These are phyloP conservation scores for Stenodema calcarata DNA, from an alignment of 2,888 invertebrate genomes.

Conservation along the genomic window DNA sequence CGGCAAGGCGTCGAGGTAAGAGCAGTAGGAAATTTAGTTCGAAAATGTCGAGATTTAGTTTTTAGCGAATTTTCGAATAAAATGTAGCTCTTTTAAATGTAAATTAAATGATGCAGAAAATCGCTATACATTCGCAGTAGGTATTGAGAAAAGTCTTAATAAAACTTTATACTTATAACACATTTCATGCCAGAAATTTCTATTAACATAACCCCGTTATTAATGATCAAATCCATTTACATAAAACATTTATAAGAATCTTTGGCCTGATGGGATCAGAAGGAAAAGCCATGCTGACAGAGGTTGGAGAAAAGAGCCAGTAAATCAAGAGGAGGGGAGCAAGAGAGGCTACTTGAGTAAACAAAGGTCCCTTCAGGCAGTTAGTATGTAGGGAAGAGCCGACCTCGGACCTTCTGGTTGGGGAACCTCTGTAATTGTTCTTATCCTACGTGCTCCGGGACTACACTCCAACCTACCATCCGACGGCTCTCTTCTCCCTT, in stretches of 20 bases:
- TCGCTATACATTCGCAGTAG: too few relatives aligned
- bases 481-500: not conserved
- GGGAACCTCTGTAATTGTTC: constrained; percentile 39
- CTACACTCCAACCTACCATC: not conserved
- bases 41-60: too few relatives aligned
- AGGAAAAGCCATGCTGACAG: not conserved
- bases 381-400: constrained; percentile 10
- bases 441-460: constrained; percentile 35
- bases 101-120: too few relatives aligned
- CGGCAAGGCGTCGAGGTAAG: too few relatives aligned
- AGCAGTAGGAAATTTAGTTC: too few relatives aligned
- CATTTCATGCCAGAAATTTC: too few relatives aligned
- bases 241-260: not conserved
- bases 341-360: constrained; percentile 39
- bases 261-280: not conserved
- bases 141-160: too few relatives aligned
- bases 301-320: not conserved
- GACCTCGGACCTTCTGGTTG: constrained; percentile 25
- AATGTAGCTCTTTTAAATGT: too few relatives aligned
- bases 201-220: too few relatives aligned
- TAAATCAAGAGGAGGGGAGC: not conserved
- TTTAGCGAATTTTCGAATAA: too few relatives aligned
- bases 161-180: too few relatives aligned
- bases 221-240: not conserved
- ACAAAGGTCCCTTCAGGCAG: constrained; percentile 37